phyloP scores from a whole-genome alignment of 2,888 invertebrate genomes.

The Cremastinae sp. region DNA sequence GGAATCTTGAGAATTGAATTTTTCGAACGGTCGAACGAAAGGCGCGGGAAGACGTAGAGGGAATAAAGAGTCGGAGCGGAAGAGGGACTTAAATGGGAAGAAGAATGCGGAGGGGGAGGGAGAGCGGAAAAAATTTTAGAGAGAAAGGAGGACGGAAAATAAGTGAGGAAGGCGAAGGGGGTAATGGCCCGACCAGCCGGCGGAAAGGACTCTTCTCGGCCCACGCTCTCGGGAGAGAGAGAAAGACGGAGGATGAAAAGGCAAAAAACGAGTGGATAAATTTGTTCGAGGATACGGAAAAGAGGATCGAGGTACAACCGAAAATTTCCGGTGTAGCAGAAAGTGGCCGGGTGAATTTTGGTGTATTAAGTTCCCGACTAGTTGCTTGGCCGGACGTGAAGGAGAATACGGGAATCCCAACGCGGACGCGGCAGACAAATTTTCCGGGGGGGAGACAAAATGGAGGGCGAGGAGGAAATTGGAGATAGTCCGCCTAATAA shows the following conservation, averaged over 20 bases:
- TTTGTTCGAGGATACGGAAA: slow-evolving; percentile 57
- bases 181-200: slow-evolving; percentile 49
- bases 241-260: slow-evolving; percentile 1
- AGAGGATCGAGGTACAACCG: slow-evolving; percentile 50
- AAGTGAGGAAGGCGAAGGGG: slow-evolving; percentile 42
- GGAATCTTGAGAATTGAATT: slow-evolving; percentile 49
- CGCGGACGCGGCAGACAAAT: slow-evolving; percentile 19
- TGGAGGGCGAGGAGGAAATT: slow-evolving; percentile 21
- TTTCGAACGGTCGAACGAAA: slow-evolving; percentile 30
- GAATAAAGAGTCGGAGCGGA: slow-evolving; percentile 47
- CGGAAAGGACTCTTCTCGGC: slow-evolving; percentile 40
- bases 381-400: slow-evolving; percentile 39
- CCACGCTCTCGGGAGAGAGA: slow-evolving; percentile 28
- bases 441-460: slow-evolving; percentile 34
- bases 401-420: slow-evolving; percentile 46
- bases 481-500: slow-evolving; percentile 64
- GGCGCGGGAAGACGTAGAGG: slow-evolving; percentile 16
- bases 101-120: background rate
- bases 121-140: background rate
- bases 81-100: slow-evolving; percentile 4
- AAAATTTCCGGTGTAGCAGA: slow-evolving; percentile 50
- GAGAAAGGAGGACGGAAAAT: slow-evolving; percentile 18
- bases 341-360: slow-evolving; percentile 42
- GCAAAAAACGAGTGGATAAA: slow-evolving; percentile 62
- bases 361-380: slow-evolving; percentile 31